phyloP scores from a whole-genome alignment of 2,888 invertebrate genomes.

The Brachyptera risi region DNA sequence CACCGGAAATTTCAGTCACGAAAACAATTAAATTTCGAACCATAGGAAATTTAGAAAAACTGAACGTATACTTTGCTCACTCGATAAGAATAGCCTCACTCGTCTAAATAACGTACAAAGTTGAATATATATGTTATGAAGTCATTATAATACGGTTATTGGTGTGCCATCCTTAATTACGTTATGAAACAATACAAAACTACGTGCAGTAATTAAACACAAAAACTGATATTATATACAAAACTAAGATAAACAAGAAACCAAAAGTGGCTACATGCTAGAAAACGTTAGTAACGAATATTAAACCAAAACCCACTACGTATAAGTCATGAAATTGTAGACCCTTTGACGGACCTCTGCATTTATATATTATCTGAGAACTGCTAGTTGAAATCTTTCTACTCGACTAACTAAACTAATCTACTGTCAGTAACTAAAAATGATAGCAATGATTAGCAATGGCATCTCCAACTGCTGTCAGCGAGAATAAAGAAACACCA shows the following conservation, averaged over 20 bases:
- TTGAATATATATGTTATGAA: too few species aligned
- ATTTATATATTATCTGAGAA: not conserved
- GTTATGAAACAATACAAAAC: constrained; percentile 11
- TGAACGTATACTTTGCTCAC: too few species aligned
- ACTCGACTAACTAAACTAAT: constrained; percentile 2
- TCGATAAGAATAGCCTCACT: too few species aligned
- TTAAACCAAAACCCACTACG: not conserved
- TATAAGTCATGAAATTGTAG: too few species aligned
- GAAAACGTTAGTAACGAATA: not conserved
- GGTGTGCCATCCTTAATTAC: too few species aligned
- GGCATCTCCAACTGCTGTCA: not conserved
- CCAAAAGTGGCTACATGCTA: constrained; percentile 3
- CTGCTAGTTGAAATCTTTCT: not conserved
- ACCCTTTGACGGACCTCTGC: not conserved
- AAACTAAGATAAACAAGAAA: not conserved
- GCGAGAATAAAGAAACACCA: constrained; percentile 3
- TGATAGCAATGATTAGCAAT: not conserved
- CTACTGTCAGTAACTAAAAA: not conserved
- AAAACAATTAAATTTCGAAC: too few species aligned
- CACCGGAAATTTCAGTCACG: too few species aligned
- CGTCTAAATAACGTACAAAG: too few species aligned
- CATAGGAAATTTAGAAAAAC: too few species aligned
- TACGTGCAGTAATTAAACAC: not conserved
- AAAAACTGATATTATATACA: not conserved
- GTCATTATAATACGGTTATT: too few species aligned